Percentiles rank a stretch among this genome's conserved stretches.
phyloP scores from a whole-genome alignment of 2,888 invertebrate genomes.

The Zaprionus lineosus region DNA sequence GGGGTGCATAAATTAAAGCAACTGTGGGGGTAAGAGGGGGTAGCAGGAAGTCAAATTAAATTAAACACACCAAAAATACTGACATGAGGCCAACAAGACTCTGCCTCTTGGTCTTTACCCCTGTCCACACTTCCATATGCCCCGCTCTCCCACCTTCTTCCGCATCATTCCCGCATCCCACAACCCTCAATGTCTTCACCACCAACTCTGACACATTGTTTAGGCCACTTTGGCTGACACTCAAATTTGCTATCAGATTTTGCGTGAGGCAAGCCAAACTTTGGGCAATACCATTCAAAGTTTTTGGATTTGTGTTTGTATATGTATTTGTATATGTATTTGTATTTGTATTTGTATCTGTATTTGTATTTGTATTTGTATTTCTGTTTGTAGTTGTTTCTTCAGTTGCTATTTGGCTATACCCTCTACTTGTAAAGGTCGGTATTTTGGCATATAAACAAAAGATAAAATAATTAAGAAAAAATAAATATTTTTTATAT shows the following conservation, averaged over 20 bases:
- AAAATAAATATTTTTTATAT: no score
- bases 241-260: conserved; percentile 73
- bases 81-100: conserved; percentile 27
- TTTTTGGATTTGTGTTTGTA: conserved; percentile 16
- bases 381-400: no score
- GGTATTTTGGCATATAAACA: no score
- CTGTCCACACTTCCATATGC: no score
- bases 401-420: no score
- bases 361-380: no score
- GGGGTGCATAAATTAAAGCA: conserved; percentile 65
- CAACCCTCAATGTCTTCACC: conserved; percentile 3
- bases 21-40: conserved; percentile 14
- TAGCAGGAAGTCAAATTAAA: conserved; percentile 39
- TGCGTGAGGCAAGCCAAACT: conserved; percentile 50
- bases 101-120: no score
- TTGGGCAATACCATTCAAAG: conserved; percentile 24
- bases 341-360: background rate
- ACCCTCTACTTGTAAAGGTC: no score
- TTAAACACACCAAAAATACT: conserved; percentile 43
- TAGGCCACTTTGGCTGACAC: conserved; percentile 71
- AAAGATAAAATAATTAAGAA: no score
- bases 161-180: no score
- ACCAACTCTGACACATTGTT: conserved; percentile 54
- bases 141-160: no score
- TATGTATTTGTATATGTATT: conserved; percentile 7